Base-by-base conservation (phyloP, 2,797 vertebrate genomes). In the Avahi laniger region DNA sequence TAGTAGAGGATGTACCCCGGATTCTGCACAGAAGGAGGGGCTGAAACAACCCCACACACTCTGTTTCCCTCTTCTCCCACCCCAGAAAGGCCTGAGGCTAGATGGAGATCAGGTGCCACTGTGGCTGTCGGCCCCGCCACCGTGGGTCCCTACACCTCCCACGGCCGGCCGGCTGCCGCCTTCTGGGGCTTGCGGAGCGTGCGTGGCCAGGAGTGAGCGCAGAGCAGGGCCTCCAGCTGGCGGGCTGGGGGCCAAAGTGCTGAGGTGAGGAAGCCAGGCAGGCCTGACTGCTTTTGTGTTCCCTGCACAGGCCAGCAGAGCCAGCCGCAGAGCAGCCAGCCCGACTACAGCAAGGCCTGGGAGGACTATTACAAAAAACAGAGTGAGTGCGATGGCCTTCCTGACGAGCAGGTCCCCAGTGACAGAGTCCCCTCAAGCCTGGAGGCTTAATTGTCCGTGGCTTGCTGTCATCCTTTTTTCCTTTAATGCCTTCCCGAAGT, bases 321-420 rank as follows among this genome's bases (percentile, higher is more conserved):
- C 98, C 99, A 99, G 98, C 99, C 99, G 91, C 99, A 99, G 98
- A 99, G 98, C 98, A 98, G 98, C 97, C 99, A 99, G 97, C 99
- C 99, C 0, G 99, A 99, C 98, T 99, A 99, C 99, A 99, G 99
- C 99, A 99, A 99, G 98, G 99, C 99, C 83, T 99, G 99, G 99
- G 99, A 99, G 98, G 99, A 99, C 98, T 99, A 98, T 99, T 99
- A 99, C 99, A 99, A 99, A 98, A 99, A 99, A 97, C 99, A 99
- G 98, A 99, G 99, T 99, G 98, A 98, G 99, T 98, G 97, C 85
- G 50, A 33, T 41, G 89, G 97, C 95, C 70, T 38, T 14, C 24
- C 90, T 63, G 1, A 13, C 88, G 4, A 14, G 79, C 67, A 10
- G 91, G 13, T 38, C 79, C 78, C 78, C 12, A 3, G 57, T 7